phyloP scores from a whole-genome alignment of 2,888 invertebrate species.

The Hyppa rectilinea region DNA sequence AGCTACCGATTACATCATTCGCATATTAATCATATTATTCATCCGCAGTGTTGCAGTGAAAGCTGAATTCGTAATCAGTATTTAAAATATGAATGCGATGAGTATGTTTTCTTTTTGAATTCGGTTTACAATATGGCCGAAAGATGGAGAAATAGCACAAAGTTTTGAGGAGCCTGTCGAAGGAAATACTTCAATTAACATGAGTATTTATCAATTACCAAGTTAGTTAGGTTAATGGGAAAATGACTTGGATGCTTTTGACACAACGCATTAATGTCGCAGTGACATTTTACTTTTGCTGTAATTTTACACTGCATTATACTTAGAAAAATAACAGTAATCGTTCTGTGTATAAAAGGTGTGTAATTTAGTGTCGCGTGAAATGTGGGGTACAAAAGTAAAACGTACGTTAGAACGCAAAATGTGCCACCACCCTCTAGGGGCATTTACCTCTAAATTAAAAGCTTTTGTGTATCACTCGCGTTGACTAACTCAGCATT shows the following conservation, averaged over 20 bases:
- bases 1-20: conserved; percentile 10
- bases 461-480: conserved; percentile 67
- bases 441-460: conserved; percentile 70
- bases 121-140: neutral
- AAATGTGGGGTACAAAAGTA: conserved; percentile 46
- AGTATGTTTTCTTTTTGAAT: neutral
- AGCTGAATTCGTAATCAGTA: conserved; percentile 17
- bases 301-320: conserved; percentile 14
- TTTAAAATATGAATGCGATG: conserved; percentile 27
- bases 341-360: conserved; percentile 46
- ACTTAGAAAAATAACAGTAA: conserved; percentile 31
- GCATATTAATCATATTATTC: conserved; percentile 30
- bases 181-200: too few relatives aligned
- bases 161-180: neutral
- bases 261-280: neutral
- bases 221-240: too few relatives aligned
- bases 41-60: conserved; percentile 12
- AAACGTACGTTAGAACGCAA: conserved; percentile 54
- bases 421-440: conserved; percentile 62
- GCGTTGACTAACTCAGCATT: conserved; percentile 61
- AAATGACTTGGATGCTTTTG: neutral
- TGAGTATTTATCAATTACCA: too few relatives aligned
- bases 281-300: conserved; percentile 7
- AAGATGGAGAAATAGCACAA: neutral
- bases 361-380: conserved; percentile 55